A percentile compares a stretch with the other conserved stretches of the same genome.
These are phyloP conservation scores for Orussus abietinus DNA, from an alignment of 1,140 invertebrate genomes.

Conservation along the genomic window DNA sequence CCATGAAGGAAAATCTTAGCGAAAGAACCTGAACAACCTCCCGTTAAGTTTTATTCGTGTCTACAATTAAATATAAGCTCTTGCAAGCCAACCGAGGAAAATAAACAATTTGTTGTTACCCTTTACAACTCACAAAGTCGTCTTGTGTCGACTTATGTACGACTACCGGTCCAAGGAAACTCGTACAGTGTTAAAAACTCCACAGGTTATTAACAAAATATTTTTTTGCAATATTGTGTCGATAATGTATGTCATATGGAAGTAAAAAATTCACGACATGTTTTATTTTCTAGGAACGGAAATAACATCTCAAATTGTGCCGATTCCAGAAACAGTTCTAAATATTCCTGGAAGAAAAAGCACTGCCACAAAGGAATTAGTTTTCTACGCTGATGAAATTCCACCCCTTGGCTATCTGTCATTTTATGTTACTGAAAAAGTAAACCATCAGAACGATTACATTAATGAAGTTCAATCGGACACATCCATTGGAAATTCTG, in stretches of 20 bases:
- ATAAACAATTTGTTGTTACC: constrained; percentile 63
- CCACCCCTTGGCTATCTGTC: constrained; percentile 66
- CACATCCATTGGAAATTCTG: constrained; percentile 23
- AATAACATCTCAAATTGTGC: constrained; percentile 59
- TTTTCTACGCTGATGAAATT: constrained; percentile 62
- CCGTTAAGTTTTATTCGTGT: constrained; percentile 58
- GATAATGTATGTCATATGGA: background rate
- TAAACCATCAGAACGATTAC: background rate
- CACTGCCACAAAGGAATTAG: constrained; percentile 59
- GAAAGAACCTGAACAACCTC: constrained; percentile 69
- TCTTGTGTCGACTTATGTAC: constrained; percentile 60
- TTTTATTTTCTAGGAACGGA: constrained; percentile 47
- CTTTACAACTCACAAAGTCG: constrained; percentile 80
- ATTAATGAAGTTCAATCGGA: constrained; percentile 14
- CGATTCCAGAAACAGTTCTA: constrained; percentile 58
- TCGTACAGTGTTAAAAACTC: constrained; percentile 64
- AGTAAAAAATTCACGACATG: constrained; percentile 4
- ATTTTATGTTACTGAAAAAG: constrained; percentile 54
- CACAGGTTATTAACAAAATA: constrained; percentile 45
- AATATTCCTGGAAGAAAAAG: constrained; percentile 63
- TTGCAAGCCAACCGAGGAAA: constrained; percentile 62
- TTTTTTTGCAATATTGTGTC: constrained; percentile 1
- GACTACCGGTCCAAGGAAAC: constrained; percentile 64
- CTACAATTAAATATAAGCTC: constrained; percentile 63
- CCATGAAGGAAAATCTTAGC: constrained; percentile 48